Evolutionary conservation across 2,113 vertebrate species (phyloP).

Genomic region (Oncorhynchus tshawytscha): DNA sequence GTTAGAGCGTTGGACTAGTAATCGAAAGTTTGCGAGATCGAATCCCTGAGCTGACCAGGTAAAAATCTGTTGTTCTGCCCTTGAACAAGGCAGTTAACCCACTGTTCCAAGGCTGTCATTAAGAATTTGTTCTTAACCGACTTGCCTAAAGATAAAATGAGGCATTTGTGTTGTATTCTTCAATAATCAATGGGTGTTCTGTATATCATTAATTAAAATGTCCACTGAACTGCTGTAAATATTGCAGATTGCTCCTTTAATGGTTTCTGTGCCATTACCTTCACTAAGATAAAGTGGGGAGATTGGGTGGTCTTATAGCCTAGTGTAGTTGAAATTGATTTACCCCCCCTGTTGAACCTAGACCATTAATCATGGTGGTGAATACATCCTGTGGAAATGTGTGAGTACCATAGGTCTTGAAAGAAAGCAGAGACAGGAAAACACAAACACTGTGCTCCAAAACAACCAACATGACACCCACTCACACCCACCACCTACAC

Average conservation of each 20-base stretch:
- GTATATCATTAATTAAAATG: too few species aligned
- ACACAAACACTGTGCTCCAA: neutral
- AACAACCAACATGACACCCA: neutral
- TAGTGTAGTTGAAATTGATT: slow-evolving; percentile 16
- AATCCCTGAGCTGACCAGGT: too few species aligned
- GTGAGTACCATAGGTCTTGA: slow-evolving; percentile 37
- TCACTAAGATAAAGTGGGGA: slow-evolving; percentile 17
- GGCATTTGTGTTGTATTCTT: too few species aligned
- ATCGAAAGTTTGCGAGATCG: too few species aligned
- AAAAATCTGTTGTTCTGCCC: too few species aligned
- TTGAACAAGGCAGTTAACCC: too few species aligned
- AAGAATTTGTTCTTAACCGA: too few species aligned
- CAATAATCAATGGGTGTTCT: too few species aligned
- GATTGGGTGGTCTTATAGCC: slow-evolving; percentile 12
- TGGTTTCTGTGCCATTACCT: neutral
- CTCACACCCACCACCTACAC: slow-evolving; percentile 7
- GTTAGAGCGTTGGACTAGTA: too few species aligned
- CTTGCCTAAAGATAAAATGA: too few species aligned
- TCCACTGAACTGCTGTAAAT: too few species aligned
- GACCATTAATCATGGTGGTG: slow-evolving; percentile 38
- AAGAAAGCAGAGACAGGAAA: neutral
- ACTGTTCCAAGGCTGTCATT: too few species aligned
- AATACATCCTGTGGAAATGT: slow-evolving; percentile 28
- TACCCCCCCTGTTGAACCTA: slow-evolving; percentile 1
- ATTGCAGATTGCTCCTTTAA: neutral